Percentiles rank a stretch among this genome's conserved stretches.
Evolutionary conservation across 2,797 vertebrate genomes (phyloP).

Genomic region (Dendrocincla tyrannina): DNA sequence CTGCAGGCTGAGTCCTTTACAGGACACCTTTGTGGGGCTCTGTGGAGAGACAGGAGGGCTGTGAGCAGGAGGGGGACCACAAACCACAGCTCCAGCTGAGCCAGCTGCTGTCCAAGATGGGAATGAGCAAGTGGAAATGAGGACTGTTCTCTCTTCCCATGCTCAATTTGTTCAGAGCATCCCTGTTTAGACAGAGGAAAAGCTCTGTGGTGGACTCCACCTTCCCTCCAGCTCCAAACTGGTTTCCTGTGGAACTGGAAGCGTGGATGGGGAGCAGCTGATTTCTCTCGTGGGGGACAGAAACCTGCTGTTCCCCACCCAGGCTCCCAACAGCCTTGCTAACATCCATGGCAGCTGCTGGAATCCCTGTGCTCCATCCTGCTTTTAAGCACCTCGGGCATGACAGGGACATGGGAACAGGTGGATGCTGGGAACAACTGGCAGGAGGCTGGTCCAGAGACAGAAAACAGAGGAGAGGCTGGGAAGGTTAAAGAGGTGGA

Average conservation of each 20-base stretch:
- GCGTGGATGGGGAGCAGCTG: background rate
- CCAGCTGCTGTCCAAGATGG: background rate
- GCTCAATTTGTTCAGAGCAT: background rate
- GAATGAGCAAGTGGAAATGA: background rate
- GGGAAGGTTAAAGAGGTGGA: background rate
- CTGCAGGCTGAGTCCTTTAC: constrained; percentile 72
- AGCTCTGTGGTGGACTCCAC: background rate
- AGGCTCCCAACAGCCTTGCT: background rate
- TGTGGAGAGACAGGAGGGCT: background rate
- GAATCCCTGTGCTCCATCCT: background rate
- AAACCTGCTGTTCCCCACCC: background rate
- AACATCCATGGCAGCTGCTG: background rate
- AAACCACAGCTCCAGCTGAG: background rate
- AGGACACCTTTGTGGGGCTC: constrained; percentile 59
- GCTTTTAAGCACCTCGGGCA: background rate
- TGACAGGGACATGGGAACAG: accelerated
- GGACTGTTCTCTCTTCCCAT: background rate
- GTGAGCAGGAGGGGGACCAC: background rate
- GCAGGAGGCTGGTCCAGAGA: background rate
- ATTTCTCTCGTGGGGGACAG: background rate
- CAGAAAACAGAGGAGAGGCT: background rate
- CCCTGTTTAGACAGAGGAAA: background rate
- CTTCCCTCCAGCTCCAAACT: background rate
- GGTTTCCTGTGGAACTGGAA: background rate
- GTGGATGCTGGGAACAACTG: background rate